Conservation (phyloP, 1,140 invertebrate genomes). For the Micrasema minimum region DNA sequence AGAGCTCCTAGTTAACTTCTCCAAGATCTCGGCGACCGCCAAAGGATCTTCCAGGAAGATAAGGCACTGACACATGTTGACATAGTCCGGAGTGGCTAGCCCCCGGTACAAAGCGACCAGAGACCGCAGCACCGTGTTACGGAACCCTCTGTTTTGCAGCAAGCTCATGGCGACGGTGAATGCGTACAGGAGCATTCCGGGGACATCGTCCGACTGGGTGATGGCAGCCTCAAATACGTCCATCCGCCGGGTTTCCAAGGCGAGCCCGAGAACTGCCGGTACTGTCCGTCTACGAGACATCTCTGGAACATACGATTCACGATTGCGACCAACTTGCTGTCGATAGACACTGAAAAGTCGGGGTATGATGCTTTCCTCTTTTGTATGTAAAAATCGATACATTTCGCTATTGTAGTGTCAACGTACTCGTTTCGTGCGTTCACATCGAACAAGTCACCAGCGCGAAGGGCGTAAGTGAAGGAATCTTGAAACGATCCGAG, state of each 20-base stretch:
- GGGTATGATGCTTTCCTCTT: constrained; percentile 75
- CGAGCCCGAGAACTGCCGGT: constrained; percentile 93
- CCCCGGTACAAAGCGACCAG: constrained; percentile 91
- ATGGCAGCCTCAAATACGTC: constrained; percentile 94
- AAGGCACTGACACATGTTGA: constrained; percentile 96
- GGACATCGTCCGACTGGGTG: constrained; percentile 89
- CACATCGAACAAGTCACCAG: constrained; percentile 94
- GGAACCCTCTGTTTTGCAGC: constrained; percentile 92
- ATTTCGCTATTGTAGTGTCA: constrained; percentile 95
- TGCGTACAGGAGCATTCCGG: constrained; percentile 92
- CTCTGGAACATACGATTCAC: constrained; percentile 97
- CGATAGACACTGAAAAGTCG: constrained; percentile 77
- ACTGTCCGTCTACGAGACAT: constrained; percentile 94
- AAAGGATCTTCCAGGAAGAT: constrained; percentile 95
- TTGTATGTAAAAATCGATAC: constrained; percentile 94
- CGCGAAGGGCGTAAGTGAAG: constrained; percentile 91
- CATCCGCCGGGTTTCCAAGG: constrained; percentile 94
- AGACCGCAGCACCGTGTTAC: constrained; percentile 87
- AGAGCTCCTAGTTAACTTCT: constrained; percentile 85
- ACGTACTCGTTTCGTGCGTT: constrained; percentile 95
- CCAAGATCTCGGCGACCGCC: constrained; percentile 90
- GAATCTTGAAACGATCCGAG: constrained; percentile 96
- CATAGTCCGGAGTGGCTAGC: constrained; percentile 90
- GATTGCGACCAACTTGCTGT: constrained; percentile 90
- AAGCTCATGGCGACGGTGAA: constrained; percentile 96